These are phyloP conservation scores for Scaptodrosophila latifasciaeformis DNA, from an alignment of 2,888 invertebrate genomes.

Conservation along the genomic window DNA sequence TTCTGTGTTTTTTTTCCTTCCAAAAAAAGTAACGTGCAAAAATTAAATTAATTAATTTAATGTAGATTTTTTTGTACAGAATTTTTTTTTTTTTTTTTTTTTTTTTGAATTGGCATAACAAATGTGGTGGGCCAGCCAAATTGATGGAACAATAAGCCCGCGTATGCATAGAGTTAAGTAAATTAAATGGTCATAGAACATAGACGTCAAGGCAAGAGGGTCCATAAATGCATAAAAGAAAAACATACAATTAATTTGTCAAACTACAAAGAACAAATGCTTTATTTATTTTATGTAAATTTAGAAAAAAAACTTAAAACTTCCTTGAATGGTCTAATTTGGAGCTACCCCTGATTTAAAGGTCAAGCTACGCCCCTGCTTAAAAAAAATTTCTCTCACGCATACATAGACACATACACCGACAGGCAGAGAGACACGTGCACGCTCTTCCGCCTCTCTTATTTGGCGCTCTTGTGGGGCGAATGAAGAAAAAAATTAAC, in stretches of 20 bases:
- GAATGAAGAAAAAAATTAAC: not conserved
- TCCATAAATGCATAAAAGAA: no score
- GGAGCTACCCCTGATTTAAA: not conserved
- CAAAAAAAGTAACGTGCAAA: no score
- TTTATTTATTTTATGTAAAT: no score
- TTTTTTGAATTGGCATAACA: constrained; percentile 37
- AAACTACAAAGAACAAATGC: no score
- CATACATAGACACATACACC: not conserved
- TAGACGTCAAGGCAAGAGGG: not conserved
- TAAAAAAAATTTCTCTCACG: not conserved
- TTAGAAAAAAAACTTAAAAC: no score
- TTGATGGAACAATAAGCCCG: constrained; percentile 28
- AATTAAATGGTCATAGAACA: not conserved
- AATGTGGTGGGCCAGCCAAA: constrained; percentile 38
- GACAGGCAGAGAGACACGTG: not conserved
- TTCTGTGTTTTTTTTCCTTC: no score
- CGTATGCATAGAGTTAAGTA: constrained; percentile 20
- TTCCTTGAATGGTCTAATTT: no score
- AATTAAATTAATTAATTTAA: no score
- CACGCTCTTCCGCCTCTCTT: not conserved
- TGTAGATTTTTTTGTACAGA: no score
- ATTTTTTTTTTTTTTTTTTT: no score
- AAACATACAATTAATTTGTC: no score
- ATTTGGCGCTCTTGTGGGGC: no score
- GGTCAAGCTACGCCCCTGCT: not conserved